Percentiles rank a stretch among this genome's conserved stretches.
Evolutionary conservation across 30 jellyfish, hydroid and myxozoan species (phyloP).

Genomic region (Pelagia noctiluca): DNA sequence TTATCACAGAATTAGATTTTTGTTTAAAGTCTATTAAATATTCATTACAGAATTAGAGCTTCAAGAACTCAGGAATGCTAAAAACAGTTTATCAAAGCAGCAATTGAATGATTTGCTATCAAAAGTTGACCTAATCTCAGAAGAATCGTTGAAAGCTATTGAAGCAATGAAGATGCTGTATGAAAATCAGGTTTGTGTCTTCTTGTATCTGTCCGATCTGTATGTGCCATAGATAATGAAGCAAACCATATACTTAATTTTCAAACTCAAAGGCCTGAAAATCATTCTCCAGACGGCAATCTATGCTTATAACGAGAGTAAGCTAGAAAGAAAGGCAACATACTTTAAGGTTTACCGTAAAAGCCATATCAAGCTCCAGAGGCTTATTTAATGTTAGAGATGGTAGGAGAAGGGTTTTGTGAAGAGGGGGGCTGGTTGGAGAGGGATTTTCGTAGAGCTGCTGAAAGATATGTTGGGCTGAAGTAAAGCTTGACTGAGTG

Average conservation of each 20-base stretch:
- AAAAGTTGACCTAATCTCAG: conserved; percentile 18
- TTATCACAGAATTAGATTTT: too few species aligned
- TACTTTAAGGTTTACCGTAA: background rate
- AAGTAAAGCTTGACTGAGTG: too few species aligned
- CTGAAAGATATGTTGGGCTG: too few species aligned
- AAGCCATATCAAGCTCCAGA: too few species aligned
- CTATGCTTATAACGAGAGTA: background rate
- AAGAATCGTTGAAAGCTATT: conserved; percentile 16
- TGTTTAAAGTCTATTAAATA: too few species aligned
- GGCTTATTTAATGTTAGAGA: background rate
- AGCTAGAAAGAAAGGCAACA: background rate
- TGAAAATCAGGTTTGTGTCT: conserved; percentile 30
- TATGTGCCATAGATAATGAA: background rate
- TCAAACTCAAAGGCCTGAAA: background rate
- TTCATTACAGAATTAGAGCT: conserved; percentile 17
- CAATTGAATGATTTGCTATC: conserved; percentile 12
- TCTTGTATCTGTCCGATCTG: background rate
- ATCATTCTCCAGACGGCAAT: background rate
- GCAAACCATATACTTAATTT: background rate
- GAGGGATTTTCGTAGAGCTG: too few species aligned
- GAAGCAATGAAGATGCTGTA: conserved; percentile 16
- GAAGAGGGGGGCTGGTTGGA: too few species aligned
- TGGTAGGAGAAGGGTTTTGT: background rate
- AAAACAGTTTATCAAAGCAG: conserved; percentile 6
- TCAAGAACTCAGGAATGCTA: conserved; percentile 20